Evolutionary conservation across 2,888 invertebrate species (phyloP).

Genomic region (Eudemis profundana): DNA sequence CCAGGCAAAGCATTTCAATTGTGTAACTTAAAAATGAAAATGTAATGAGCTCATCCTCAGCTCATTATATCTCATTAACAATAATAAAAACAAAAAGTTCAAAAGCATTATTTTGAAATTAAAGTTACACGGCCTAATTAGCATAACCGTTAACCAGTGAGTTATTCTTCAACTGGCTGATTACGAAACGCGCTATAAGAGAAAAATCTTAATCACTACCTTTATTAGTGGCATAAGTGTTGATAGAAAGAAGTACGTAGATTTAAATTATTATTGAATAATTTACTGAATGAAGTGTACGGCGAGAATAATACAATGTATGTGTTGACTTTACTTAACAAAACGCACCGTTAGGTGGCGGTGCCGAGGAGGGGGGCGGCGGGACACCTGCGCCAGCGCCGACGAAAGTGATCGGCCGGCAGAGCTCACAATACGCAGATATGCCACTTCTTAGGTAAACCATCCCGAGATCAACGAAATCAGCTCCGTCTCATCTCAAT

Average conservation of each 20-base stretch:
- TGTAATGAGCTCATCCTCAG: background rate
- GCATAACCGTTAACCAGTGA: conserved; percentile 38
- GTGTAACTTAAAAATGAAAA: no score
- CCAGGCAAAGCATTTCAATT: no score
- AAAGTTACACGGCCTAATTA: conserved; percentile 27
- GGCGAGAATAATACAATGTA: conserved; percentile 44
- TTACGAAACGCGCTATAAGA: conserved; percentile 29
- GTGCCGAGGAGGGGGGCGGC: conserved; percentile 45
- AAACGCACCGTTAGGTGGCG: conserved; percentile 65
- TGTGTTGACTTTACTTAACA: conserved; percentile 62
- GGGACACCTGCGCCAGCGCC: conserved; percentile 59
- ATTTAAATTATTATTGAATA: conserved; percentile 40
- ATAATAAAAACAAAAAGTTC: background rate
- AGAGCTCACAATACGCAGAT: conserved; percentile 58
- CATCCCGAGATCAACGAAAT: conserved; percentile 3
- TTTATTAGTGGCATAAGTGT: conserved; percentile 28
- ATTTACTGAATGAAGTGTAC: conserved; percentile 27
- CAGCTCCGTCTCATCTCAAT: no score
- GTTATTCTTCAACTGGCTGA: conserved; percentile 31
- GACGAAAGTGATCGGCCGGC: conserved; percentile 60
- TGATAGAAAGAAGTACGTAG: conserved; percentile 11
- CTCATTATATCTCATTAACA: background rate
- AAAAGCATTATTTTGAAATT: conserved; percentile 7
- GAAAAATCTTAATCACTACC: conserved; percentile 16
- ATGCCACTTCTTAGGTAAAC: conserved; percentile 44